Evolutionary conservation across 2,888 invertebrate species (phyloP).

Genomic region (Hydroisotoma schaefferi): DNA sequence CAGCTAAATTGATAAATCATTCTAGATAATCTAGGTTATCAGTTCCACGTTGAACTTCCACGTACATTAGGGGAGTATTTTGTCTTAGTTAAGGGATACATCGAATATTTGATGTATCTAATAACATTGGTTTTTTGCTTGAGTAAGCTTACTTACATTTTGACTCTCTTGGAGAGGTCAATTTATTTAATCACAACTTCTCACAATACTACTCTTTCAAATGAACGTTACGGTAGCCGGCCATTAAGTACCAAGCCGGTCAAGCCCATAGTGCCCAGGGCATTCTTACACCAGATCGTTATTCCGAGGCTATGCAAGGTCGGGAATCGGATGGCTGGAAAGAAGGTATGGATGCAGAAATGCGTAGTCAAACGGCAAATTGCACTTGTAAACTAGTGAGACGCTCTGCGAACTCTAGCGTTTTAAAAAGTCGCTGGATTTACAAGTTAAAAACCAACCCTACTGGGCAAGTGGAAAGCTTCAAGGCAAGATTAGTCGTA

Average conservation of each 20-base stretch:
- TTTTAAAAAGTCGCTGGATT: constrained; percentile 19
- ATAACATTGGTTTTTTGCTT: no score
- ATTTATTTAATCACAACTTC: no score
- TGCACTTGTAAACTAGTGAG: background rate
- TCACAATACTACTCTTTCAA: no score
- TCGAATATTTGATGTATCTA: no score
- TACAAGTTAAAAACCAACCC: constrained; percentile 18
- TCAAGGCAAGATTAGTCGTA: constrained; percentile 19
- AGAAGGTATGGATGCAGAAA: constrained; percentile 10
- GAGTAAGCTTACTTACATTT: no score
- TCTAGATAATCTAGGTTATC: no score
- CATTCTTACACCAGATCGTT: background rate
- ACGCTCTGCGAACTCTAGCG: background rate
- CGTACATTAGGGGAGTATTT: no score
- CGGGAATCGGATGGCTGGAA: background rate
- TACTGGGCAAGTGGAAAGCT: constrained; percentile 9
- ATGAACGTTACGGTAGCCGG: no score
- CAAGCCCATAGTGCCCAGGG: background rate
- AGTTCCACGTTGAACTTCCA: no score
- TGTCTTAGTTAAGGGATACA: no score
- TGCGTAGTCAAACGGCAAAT: background rate
- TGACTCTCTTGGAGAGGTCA: no score
- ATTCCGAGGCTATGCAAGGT: background rate
- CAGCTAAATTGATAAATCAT: no score
- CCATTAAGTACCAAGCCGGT: background rate